A percentile compares a stretch with the other conserved stretches of the same genome.
phyloP scores from a whole-genome alignment of 2,113 vertebrate species.

The Hyperoodon ampullatus region DNA sequence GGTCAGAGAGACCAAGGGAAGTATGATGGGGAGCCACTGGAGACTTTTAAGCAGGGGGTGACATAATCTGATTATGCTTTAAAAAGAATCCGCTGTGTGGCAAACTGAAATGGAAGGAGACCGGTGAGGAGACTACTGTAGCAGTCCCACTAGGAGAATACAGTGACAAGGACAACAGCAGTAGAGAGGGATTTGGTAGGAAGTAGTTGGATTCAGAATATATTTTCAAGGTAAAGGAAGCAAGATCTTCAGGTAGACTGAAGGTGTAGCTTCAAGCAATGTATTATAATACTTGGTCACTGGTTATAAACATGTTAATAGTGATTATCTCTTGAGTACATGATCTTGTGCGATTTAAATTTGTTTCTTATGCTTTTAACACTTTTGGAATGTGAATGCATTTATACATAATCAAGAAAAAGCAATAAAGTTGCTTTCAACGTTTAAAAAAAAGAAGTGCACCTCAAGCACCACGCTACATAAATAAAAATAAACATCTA shows the following conservation, averaged over 20 bases:
- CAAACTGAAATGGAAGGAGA: not conserved
- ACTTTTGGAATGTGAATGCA: not conserved
- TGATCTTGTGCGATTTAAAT: not conserved
- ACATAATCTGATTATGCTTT: not conserved
- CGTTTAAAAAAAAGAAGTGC: not conserved
- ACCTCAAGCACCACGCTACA: not conserved
- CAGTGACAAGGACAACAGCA: not conserved
- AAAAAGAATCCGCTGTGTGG: not conserved
- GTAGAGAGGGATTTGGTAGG: not conserved
- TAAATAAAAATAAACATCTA: slow-evolving; percentile 21
- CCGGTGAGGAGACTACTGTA: not conserved
- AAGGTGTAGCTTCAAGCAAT: not conserved
- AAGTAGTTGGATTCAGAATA: not conserved
- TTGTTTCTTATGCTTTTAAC: not conserved
- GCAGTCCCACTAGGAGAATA: not conserved
- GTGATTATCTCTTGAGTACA: not conserved
- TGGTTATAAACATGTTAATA: not conserved
- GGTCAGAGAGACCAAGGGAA: not conserved
- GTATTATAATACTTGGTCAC: not conserved
- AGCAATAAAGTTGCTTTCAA: not conserved
- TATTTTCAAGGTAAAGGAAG: not conserved
- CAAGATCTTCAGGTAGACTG: not conserved
- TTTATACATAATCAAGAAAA: not conserved
- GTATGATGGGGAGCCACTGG: not conserved
- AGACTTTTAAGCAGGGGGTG: not conserved